Percentiles rank a stretch among this genome's conserved stretches.
phyloP scores from a whole-genome alignment of 2,888 invertebrate species.

The Thymelicus acteon region DNA sequence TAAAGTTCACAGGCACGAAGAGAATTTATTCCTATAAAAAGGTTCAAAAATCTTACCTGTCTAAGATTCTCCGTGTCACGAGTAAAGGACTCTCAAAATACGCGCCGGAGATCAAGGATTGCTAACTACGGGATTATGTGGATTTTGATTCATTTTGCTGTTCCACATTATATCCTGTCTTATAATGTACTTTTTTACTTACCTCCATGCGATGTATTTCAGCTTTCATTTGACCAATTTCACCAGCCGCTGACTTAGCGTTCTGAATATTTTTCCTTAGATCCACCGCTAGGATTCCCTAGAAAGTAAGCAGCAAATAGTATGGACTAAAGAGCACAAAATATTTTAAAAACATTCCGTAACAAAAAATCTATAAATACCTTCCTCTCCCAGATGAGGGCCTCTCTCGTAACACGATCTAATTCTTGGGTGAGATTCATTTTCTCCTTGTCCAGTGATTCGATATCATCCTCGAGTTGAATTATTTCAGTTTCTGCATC shows the following conservation, averaged over 20 bases:
- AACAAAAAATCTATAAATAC: conserved; percentile 56
- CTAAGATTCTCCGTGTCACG: too few relatives aligned
- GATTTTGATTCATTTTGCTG: too few relatives aligned
- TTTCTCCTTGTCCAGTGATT: conserved; percentile 87
- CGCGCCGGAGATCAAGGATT: too few relatives aligned
- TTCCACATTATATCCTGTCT: too few relatives aligned
- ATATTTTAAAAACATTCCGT: neutral
- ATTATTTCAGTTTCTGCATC: conserved; percentile 88
- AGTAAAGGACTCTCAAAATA: too few relatives aligned
- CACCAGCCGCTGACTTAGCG: conserved; percentile 87
- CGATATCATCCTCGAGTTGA: conserved; percentile 88
- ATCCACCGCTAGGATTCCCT: conserved; percentile 88
- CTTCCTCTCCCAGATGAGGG: conserved; percentile 93
- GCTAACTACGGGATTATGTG: too few relatives aligned
- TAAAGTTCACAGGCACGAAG: too few relatives aligned
- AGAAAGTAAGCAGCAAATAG: conserved; percentile 34
- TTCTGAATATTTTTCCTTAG: conserved; percentile 87
- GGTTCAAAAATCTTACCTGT: too few relatives aligned
- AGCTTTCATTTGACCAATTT: conserved; percentile 89
- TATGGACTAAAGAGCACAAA: neutral
- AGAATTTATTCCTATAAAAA: too few relatives aligned
- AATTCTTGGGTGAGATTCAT: conserved; percentile 86
- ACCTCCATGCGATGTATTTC: conserved; percentile 95
- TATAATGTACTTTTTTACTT: conserved; percentile 41
- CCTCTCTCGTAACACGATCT: conserved; percentile 86